These are phyloP conservation scores for Bombus superbus DNA, from an alignment of 1,140 invertebrate species.

Conservation along the genomic window DNA sequence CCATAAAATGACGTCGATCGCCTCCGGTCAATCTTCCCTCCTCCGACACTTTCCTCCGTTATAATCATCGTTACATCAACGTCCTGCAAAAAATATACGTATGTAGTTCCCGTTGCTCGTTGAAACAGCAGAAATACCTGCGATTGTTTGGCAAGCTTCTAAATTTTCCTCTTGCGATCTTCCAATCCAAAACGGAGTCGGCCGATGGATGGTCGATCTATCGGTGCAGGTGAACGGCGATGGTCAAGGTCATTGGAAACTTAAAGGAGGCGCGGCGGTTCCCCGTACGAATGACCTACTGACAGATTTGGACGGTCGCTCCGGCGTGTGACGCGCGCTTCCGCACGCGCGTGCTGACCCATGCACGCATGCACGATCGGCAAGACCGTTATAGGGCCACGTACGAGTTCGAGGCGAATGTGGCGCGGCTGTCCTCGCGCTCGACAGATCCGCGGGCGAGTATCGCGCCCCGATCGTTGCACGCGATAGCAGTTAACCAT, in stretches of 20 bases:
- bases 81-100: too few relatives aligned
- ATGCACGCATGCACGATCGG: slow-evolving; percentile 31
- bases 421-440: slow-evolving; percentile 9
- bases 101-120: too few relatives aligned
- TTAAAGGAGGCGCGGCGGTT: slow-evolving; percentile 56
- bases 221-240: neutral
- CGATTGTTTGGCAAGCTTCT: neutral
- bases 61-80: neutral
- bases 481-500: slow-evolving; percentile 12
- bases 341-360: slow-evolving; percentile 6
- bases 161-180: neutral
- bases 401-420: slow-evolving; percentile 26
- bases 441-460: slow-evolving; percentile 6
- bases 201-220: neutral
- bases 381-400: slow-evolving; percentile 64
- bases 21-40: too few relatives aligned
- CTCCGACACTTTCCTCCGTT: too few relatives aligned
- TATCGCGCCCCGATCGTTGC: slow-evolving; percentile 3
- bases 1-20: neutral
- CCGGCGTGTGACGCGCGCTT: slow-evolving; percentile 2
- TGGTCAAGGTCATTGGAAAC: slow-evolving; percentile 68
- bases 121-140: too few relatives aligned
- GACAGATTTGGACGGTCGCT: slow-evolving; percentile 75
- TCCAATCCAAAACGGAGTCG: too few relatives aligned
- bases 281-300: slow-evolving; percentile 73